Percentiles rank a stretch among this genome's conserved stretches.
Conservation (phyloP, 2,888 invertebrate species). For the Chorisops tibialis region DNA sequence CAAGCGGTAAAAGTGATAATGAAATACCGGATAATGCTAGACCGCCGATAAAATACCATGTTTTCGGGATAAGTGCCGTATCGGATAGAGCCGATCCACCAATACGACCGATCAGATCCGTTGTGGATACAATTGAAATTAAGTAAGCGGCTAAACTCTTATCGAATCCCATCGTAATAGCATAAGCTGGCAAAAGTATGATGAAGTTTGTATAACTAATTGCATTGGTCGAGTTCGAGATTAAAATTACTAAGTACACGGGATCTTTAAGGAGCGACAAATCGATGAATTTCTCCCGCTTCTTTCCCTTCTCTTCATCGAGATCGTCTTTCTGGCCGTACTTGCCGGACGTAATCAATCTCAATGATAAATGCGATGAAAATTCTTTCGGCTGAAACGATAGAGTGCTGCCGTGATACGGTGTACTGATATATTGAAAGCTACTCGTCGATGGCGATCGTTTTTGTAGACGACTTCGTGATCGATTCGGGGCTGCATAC, state of each 20-base stretch:
- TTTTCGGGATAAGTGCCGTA: slow-evolving; percentile 69
- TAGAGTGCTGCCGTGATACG: slow-evolving; percentile 79
- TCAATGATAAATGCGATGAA: slow-evolving; percentile 73
- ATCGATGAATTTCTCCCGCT: slow-evolving; percentile 68
- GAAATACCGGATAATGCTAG: slow-evolving; percentile 73
- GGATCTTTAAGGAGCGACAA: slow-evolving; percentile 71
- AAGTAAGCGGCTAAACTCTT: slow-evolving; percentile 69
- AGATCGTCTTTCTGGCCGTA: slow-evolving; percentile 41
- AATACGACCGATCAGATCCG: slow-evolving; percentile 78
- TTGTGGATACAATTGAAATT: slow-evolving; percentile 73
- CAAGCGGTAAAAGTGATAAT: slow-evolving; percentile 66
- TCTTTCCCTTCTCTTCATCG: slow-evolving; percentile 45
- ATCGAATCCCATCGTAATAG: slow-evolving; percentile 65
- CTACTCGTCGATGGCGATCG: slow-evolving; percentile 76
- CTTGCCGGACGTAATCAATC: slow-evolving; percentile 58
- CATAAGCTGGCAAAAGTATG: slow-evolving; percentile 76
- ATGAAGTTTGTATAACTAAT: slow-evolving; percentile 85
- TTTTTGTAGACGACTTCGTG: slow-evolving; percentile 56
- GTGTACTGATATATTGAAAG: slow-evolving; percentile 80
- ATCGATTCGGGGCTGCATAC: slow-evolving; percentile 67
- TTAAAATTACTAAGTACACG: slow-evolving; percentile 74
- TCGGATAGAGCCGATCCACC: slow-evolving; percentile 84
- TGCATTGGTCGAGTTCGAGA: slow-evolving; percentile 82
- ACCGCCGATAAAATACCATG: slow-evolving; percentile 79
- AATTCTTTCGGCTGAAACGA: slow-evolving; percentile 75